Percentiles rank a stretch among this genome's conserved stretches.
phyloP scores from a whole-genome alignment of 1,140 invertebrate genomes.

The Hyphantria cunea region DNA sequence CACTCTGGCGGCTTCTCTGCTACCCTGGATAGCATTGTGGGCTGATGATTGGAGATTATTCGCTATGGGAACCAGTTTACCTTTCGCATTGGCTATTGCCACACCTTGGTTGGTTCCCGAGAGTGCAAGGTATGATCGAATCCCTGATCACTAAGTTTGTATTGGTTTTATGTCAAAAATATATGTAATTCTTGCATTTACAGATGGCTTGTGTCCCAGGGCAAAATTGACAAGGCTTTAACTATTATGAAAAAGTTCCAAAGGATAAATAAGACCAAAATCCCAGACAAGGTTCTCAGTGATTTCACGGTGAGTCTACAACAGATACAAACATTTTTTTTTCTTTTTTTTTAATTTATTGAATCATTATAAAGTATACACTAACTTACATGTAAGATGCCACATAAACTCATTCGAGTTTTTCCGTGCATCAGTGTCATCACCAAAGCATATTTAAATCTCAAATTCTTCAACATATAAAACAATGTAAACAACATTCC shows the following conservation, averaged over 20 bases:
- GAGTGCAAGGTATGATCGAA: conserved; percentile 85
- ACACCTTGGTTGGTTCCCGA: conserved; percentile 91
- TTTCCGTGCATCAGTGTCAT: no score
- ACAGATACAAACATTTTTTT: no score
- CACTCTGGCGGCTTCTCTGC: conserved; percentile 88
- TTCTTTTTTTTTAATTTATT: no score
- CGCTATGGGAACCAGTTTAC: conserved; percentile 88
- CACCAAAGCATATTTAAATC: no score
- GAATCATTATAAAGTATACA: no score
- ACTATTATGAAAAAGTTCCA: conserved; percentile 90
- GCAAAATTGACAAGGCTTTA: conserved; percentile 89
- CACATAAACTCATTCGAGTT: no score
- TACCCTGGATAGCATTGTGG: conserved; percentile 92
- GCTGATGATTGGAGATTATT: conserved; percentile 89
- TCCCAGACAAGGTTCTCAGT: conserved; percentile 87
- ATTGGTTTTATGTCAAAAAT: not conserved
- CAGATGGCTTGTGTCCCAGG: conserved; percentile 92
- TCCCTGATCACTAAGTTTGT: not conserved
- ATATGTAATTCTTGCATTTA: conserved; percentile 37
- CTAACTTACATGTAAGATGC: no score
- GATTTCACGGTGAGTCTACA: conserved; percentile 86
- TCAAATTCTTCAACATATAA: no score
- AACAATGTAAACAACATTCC: no score
- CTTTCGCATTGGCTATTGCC: conserved; percentile 85
- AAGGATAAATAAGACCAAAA: conserved; percentile 88